A percentile compares a stretch with the other conserved stretches of the same genome.
Conservation (phyloP, 2,888 invertebrate species). For the Linnaemya tessellans region DNA sequence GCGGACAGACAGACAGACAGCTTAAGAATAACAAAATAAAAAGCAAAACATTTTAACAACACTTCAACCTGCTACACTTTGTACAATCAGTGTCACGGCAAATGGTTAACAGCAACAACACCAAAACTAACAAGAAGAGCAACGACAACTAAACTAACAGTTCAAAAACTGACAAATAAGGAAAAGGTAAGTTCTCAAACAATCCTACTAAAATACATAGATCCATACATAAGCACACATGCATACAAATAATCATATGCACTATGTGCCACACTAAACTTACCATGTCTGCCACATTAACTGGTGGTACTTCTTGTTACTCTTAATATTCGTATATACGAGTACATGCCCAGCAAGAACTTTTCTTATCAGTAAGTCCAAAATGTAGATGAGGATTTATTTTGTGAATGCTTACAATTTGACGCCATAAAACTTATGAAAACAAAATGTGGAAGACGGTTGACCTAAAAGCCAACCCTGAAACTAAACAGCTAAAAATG, state of each 20-base stretch:
- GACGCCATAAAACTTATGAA: no score
- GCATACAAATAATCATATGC: slow-evolving; percentile 13
- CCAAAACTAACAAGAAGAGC: slow-evolving; percentile 30
- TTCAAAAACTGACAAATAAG: slow-evolving; percentile 80
- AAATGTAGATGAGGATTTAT: no score
- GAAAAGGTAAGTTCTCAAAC: slow-evolving; percentile 58
- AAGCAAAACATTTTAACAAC: slow-evolving; percentile 39
- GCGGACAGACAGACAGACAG: slow-evolving; percentile 53
- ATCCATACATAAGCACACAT: background rate
- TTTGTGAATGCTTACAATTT: no score
- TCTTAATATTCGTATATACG: background rate
- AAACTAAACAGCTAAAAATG: no score
- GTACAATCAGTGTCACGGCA: slow-evolving; percentile 72
- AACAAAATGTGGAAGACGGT: no score
- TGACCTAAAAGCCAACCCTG: no score
- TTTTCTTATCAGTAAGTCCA: no score
- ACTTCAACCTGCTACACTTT: slow-evolving; percentile 71
- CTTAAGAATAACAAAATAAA: slow-evolving; percentile 5
- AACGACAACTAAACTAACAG: slow-evolving; percentile 77
- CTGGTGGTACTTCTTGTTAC: slow-evolving; percentile 33
- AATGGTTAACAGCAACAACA: slow-evolving; percentile 68
- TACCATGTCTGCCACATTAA: slow-evolving; percentile 41
- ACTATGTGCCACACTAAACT: slow-evolving; percentile 43
- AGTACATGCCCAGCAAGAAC: no score
- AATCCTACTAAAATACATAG: slow-evolving; percentile 11